phyloP scores from a whole-genome alignment of 2,113 vertebrate species.

The Leiothrix lutea region DNA sequence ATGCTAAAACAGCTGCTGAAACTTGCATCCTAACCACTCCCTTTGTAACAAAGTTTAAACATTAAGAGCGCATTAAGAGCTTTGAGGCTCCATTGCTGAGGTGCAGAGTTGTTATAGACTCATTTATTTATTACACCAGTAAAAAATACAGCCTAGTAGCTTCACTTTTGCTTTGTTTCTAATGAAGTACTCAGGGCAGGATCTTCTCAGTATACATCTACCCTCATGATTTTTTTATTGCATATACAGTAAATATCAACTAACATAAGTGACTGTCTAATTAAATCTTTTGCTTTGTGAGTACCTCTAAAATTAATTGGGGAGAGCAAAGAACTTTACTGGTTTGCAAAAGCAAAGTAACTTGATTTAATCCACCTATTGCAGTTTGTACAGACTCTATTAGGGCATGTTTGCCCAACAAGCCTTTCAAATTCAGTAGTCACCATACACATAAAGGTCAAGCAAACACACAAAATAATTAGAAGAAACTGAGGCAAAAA shows the following conservation, averaged over 20 bases:
- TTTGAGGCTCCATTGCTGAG: not conserved
- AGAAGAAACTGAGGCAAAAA: not conserved
- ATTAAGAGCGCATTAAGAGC: not conserved
- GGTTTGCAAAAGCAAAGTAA: conserved; percentile 20
- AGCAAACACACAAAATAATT: not conserved
- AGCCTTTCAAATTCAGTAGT: not conserved
- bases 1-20: not conserved
- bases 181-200: not conserved
- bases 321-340: not conserved
- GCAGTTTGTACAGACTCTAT: not conserved
- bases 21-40: not conserved
- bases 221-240: not conserved
- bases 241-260: not conserved
- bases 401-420: not conserved
- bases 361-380: not conserved
- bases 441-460: not conserved
- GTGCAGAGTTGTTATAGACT: not conserved
- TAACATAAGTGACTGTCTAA: not conserved
- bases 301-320: conserved; percentile 3
- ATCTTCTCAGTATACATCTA: not conserved
- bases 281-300: conserved; percentile 19
- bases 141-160: not conserved
- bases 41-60: not conserved
- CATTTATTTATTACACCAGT: not conserved
- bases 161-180: not conserved